A percentile compares a stretch with the other conserved stretches of the same genome.
These are phyloP conservation scores for Dryadula phaetusa DNA, from an alignment of 2,888 invertebrate genomes.

Conservation along the genomic window DNA sequence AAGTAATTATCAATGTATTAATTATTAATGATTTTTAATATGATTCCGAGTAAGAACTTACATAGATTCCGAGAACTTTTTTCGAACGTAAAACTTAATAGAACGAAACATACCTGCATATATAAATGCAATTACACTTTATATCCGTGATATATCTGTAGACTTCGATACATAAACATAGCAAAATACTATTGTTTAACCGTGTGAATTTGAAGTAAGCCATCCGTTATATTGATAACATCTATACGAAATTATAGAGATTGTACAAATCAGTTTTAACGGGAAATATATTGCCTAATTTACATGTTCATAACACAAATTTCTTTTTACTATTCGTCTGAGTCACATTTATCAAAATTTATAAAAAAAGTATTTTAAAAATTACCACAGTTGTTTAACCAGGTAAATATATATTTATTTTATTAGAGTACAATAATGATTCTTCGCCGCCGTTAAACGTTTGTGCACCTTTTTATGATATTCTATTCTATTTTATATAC, in stretches of 20 bases:
- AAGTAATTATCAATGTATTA: neutral
- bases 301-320: neutral
- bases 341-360: neutral
- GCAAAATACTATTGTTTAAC: neutral
- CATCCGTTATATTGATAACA: constrained; percentile 14
- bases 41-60: neutral
- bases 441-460: neutral
- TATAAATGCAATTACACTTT: neutral
- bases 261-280: neutral
- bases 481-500: no score
- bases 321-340: neutral
- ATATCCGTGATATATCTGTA: neutral
- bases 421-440: neutral
- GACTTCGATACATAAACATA: neutral
- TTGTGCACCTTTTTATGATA: neutral
- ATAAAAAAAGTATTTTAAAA: neutral
- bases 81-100: neutral
- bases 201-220: constrained; percentile 16
- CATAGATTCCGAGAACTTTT: neutral
- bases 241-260: neutral
- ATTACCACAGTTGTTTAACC: neutral
- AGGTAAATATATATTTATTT: constrained; percentile 2
- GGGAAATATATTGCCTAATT: neutral
- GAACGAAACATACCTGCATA: neutral
- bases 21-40: constrained; percentile 1